These are phyloP conservation scores for Allenopithecus nigroviridis DNA, from an alignment of 2,797 vertebrate species.

Conservation along the genomic window DNA sequence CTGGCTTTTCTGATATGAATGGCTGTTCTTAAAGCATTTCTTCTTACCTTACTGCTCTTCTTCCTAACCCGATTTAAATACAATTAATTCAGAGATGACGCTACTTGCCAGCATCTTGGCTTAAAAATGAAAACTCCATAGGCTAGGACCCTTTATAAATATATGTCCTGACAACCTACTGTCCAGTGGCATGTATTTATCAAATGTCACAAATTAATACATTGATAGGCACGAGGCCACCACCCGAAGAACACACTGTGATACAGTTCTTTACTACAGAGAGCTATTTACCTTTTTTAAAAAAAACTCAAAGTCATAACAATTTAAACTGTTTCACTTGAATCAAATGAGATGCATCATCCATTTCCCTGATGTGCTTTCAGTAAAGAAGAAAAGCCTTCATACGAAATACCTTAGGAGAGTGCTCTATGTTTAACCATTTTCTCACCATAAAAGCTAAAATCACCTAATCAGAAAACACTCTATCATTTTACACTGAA, in stretches of 20 bases:
- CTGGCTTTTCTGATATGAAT: background rate
- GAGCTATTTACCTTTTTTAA: background rate
- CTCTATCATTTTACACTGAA: slow-evolving; percentile 33
- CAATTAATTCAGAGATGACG: slow-evolving; percentile 42
- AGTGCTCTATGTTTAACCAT: slow-evolving; percentile 51
- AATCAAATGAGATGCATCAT: slow-evolving; percentile 50
- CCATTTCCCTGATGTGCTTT: slow-evolving; percentile 17
- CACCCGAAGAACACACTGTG: background rate
- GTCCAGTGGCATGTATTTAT: background rate
- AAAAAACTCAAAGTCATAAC: background rate
- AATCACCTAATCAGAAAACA: slow-evolving; percentile 57
- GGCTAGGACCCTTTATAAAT: slow-evolving; percentile 28
- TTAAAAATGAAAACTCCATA: background rate
- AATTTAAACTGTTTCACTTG: slow-evolving; percentile 57
- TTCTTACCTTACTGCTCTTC: background rate
- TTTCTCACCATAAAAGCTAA: slow-evolving; percentile 57
- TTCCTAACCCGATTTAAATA: slow-evolving; percentile 49
- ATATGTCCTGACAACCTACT: background rate
- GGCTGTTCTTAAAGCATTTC: background rate
- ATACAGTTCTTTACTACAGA: background rate
- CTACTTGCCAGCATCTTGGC: background rate
- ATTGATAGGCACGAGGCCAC: background rate
- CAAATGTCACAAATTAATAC: background rate
- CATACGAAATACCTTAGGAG: background rate
- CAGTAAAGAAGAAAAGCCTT: slow-evolving; percentile 6